phyloP scores from a whole-genome alignment of 2,888 invertebrate genomes.

The Sepioteuthis lessoniana region DNA sequence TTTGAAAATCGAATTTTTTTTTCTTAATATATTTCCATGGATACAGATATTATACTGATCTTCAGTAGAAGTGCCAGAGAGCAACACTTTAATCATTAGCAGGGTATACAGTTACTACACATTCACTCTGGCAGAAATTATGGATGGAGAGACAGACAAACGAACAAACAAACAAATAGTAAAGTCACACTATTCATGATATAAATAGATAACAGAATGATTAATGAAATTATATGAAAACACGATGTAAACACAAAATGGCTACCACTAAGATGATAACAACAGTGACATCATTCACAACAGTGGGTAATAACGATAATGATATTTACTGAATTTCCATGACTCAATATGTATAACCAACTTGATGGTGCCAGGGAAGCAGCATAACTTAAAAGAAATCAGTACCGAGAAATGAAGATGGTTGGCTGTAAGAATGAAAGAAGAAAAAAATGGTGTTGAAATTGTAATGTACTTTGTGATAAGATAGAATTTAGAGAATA shows the following conservation, averaged over 20 bases:
- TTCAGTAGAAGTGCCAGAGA: no score
- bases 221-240: neutral
- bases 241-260: neutral
- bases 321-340: slow-evolving; percentile 33
- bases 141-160: no score
- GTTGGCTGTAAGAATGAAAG: neutral
- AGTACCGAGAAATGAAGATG: neutral
- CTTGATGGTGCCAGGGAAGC: neutral
- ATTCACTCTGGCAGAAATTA: no score
- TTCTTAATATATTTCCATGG: no score
- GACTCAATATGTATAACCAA: neutral
- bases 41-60: no score
- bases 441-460: neutral
- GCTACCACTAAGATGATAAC: neutral
- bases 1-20: no score
- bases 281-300: neutral
- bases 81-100: no score
- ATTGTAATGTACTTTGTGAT: neutral
- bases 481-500: no score
- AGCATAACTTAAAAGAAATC: slow-evolving; percentile 25
- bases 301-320: neutral
- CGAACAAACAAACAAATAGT: no score
- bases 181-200: no score
- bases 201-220: neutral
- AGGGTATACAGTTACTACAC: no score